Base-by-base conservation (phyloP, 1,140 invertebrate genomes). In the Odontomachus brunneus region DNA sequence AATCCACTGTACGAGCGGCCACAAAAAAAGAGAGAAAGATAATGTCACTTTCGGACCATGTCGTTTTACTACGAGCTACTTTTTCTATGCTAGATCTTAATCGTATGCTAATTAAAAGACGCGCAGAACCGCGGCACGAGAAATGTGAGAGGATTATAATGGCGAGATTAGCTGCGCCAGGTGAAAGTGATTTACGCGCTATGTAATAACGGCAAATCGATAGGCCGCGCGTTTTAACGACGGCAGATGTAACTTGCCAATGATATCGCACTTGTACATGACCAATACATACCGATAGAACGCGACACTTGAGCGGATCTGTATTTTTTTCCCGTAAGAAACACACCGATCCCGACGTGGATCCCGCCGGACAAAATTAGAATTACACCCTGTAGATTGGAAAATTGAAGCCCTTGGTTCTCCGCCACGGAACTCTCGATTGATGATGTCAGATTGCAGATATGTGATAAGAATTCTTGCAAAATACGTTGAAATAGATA, bases 21-120 rank as follows among this genome's bases (percentile, higher is more conserved):
- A n/a, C n/a, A 44, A 69, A 72, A 11, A 15, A 59, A 22, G 55
- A 60, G 48, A 49, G 19, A 74, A 74, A 44, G 48, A 24, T 57
- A 55, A 82, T 38, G 53, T 14, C 69, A 67, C 51, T 17, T 29
- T 60, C 51, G 72, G 80, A 83, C 72, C 72, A 87, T 22, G 53
- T 11, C 38, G 76, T 85, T 86, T 86, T 83, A 76, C 51, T 82
- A 65, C n/a, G 82, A 49, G 72, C 33, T 69, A 44, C 66, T 78
- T 83, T 84, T 82, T 83, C 72, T 83, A 86, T 51, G 24, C n/a
- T 75, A 85, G 57, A 59, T 59, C 63, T 63, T 55, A 55, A 66
- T 55, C 26, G 15, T 53, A 65, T n/a, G 24, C 65, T 44, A 44
- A 4, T 76, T 76, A 53, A 2, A 76, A 66, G 9, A 66, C 17